A percentile compares a stretch with the other conserved stretches of the same genome.
These are phyloP conservation scores for Semnornis frantzii DNA, from an alignment of 2,113 vertebrate genomes.

Conservation along the genomic window DNA sequence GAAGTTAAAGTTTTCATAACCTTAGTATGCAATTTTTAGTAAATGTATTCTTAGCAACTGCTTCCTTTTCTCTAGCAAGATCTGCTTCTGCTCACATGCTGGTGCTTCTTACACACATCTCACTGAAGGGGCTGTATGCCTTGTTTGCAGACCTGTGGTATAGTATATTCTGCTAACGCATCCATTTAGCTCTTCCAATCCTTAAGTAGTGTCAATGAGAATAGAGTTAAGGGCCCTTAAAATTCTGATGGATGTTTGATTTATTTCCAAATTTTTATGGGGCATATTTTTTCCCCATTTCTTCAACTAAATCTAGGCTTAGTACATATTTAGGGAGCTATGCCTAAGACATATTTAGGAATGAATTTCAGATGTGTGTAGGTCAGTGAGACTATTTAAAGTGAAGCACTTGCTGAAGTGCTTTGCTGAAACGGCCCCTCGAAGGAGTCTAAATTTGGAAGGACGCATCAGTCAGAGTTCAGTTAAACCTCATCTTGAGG, in stretches of 20 bases:
- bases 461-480: not conserved
- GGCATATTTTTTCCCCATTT: not conserved
- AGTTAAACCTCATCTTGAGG: not conserved
- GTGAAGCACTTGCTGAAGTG: not conserved
- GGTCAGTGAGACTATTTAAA: not conserved
- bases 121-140: not conserved
- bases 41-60: not conserved
- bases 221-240: not conserved
- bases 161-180: not conserved
- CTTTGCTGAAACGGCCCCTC: not conserved
- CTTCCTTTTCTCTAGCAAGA: not conserved
- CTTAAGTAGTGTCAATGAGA: not conserved
- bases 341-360: not conserved
- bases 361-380: not conserved
- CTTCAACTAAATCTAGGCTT: not conserved
- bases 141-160: not conserved
- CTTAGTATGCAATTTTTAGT: not conserved
- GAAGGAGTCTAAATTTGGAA: not conserved
- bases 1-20: not conserved
- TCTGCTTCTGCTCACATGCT: not conserved
- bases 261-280: not conserved
- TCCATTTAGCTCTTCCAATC: not conserved
- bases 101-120: accelerated
- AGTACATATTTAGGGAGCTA: not conserved
- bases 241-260: not conserved